Evolutionary conservation across 2,113 vertebrate genomes (phyloP), one percentile per base, ranked within the genome.

Genomic region (Oreochromis tanganicae): DNA sequence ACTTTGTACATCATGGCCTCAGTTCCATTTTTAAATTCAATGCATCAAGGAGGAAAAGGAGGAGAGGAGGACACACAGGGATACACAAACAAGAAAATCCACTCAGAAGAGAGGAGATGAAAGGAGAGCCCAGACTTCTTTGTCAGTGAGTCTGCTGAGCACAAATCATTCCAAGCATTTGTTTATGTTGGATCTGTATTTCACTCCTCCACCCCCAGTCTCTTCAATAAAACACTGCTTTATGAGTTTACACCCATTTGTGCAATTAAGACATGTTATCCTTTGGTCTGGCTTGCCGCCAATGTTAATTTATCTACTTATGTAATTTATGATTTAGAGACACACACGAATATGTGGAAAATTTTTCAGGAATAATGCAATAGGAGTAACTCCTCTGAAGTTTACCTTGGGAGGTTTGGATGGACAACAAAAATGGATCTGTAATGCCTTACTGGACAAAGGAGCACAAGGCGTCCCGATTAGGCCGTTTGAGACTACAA

Each of bases 171-270:
- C 86, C 55, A 75, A 92, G 78, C 68, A 85, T 93, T 90, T 96
- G 94, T 95, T 95, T 95, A 94, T 87, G 87, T 92, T 96, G 95
- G 94, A 94, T 78, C 52, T 88, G 81, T 83, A 55, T 80, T 90
- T 84, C 41, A 73, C 80, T 90, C 82, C 91, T 88, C 91, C 90
- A 68, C 81, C 80, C 85, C 84, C 46, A 78, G 73, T 78, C 73
- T 52, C 48, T 78, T 88, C 86, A 79, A 93, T 94, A 94, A 91
- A 95, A 93, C 90, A 93, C 84, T 17, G 84, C 86, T 93, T 93
- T 92, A 95, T 90, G 88, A 93, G 93, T 91, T 92, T 91, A 90
- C 89, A 91, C 89, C 91, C 92, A 91, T 91, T 92, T 91, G 86
- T 73, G 88, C 90, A 93, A 94, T 94, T 91, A 93, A 84, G 88